Percentiles rank a stretch among this genome's conserved stretches.
These are phyloP conservation scores for Anthopleura xanthogrammica DNA, from an alignment of 92 coral and sea anemone species.

Conservation along the genomic window DNA sequence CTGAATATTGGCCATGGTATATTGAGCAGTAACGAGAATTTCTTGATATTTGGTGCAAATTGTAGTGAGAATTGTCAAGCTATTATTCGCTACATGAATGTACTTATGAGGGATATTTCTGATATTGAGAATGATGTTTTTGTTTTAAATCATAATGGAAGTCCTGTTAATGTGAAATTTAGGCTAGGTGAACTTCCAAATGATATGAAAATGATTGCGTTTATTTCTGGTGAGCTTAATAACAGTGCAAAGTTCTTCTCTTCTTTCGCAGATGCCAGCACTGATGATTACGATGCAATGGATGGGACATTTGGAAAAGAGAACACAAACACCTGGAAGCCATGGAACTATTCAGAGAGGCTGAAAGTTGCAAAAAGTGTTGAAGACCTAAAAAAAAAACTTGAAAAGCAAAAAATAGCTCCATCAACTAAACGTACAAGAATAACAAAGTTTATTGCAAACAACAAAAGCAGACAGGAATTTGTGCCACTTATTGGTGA, in stretches of 20 bases:
- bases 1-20: constrained; percentile 45
- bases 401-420: constrained; percentile 12
- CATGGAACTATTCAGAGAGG: constrained; percentile 46
- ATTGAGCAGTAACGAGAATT: constrained; percentile 39
- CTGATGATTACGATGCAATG: constrained; percentile 21
- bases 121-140: constrained; percentile 31
- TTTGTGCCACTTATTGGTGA: constrained; percentile 43
- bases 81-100: constrained; percentile 13
- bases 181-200: constrained; percentile 52
- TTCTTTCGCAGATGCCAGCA: constrained; percentile 68
- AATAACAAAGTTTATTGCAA: constrained; percentile 47
- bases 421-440: constrained; percentile 34
- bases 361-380: constrained; percentile 40
- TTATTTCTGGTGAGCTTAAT: constrained; percentile 34
- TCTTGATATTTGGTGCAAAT: constrained; percentile 45
- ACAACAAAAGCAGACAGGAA: constrained; percentile 51
- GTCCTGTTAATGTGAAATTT: constrained; percentile 32
- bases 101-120: constrained; percentile 40
- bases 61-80: constrained; percentile 39
- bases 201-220: constrained; percentile 56
- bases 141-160: constrained; percentile 18
- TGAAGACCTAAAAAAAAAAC: constrained; percentile 19
- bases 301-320: constrained; percentile 47
- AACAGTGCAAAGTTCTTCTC: constrained; percentile 62
- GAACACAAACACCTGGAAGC: constrained; percentile 39